Conservation (phyloP, 2,113 vertebrate species). For the Sula dactylatra region DNA sequence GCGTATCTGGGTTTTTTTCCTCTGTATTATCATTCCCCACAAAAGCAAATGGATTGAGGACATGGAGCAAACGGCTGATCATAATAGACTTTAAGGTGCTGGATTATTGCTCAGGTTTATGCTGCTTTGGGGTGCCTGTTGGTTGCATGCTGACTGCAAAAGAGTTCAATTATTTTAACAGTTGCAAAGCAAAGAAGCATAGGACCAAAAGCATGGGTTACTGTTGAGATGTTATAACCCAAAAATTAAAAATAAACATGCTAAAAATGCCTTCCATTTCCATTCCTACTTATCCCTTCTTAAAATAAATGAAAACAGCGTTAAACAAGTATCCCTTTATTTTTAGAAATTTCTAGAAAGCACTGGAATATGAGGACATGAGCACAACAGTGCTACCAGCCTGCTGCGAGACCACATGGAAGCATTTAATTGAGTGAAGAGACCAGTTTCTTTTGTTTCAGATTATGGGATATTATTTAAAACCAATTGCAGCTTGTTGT, state of each 20-base stretch:
- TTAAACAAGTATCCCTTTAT: background rate
- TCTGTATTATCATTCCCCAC: constrained; percentile 16
- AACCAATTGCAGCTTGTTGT: background rate
- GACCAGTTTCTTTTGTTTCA: background rate
- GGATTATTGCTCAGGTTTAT: background rate
- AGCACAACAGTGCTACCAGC: background rate
- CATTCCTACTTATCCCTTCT: background rate
- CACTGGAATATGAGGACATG: background rate
- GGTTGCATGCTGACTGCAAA: background rate
- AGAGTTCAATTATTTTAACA: background rate
- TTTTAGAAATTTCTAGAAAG: constrained; percentile 18
- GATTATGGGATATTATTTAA: background rate
- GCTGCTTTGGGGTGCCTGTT: background rate
- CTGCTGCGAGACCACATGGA: background rate
- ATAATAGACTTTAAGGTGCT: constrained; percentile 18
- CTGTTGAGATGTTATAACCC: background rate
- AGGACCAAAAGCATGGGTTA: background rate
- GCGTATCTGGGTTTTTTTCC: background rate
- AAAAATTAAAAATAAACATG: background rate
- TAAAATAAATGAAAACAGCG: background rate
- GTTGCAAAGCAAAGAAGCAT: background rate
- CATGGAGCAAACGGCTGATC: background rate
- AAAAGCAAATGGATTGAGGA: constrained; percentile 59
- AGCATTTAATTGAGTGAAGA: background rate
- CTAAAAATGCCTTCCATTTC: background rate